Evolutionary conservation across 2,797 vertebrate species (phyloP).

Genomic region (Alcedo atthis): DNA sequence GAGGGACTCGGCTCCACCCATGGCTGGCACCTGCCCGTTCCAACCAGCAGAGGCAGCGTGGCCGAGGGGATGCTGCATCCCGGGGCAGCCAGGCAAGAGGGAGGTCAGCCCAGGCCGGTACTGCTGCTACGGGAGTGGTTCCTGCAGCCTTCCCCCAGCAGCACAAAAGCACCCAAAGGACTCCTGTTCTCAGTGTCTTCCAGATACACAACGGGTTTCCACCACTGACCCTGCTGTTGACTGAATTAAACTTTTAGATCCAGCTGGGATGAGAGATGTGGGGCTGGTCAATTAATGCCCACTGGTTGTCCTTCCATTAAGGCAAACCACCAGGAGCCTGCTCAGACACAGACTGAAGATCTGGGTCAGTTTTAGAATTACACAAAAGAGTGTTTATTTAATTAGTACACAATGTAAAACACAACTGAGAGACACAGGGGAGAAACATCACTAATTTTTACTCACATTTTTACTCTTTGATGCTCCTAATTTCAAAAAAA

Average conservation of each 20-base stretch:
- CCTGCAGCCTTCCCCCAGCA: background rate
- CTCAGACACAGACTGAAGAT: background rate
- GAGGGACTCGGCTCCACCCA: background rate
- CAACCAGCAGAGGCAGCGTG: background rate
- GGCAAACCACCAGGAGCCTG: background rate
- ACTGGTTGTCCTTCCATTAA: background rate
- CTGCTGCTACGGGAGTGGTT: background rate
- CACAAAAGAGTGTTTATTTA: conserved; percentile 55
- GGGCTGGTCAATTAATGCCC: background rate
- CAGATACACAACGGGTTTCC: background rate
- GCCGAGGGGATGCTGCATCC: background rate
- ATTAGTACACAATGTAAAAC: conserved; percentile 39
- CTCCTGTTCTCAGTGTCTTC: background rate
- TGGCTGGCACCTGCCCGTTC: background rate
- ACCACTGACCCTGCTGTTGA: background rate
- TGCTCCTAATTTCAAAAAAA: conserved; percentile 36
- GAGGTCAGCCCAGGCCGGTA: background rate
- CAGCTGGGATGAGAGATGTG: background rate
- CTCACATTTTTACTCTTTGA: conserved; percentile 53
- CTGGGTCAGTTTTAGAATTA: conserved; percentile 27
- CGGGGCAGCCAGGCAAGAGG: background rate
- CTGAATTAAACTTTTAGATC: background rate
- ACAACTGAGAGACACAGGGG: conserved; percentile 40
- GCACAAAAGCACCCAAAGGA: background rate
- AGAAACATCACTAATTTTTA: conserved; percentile 56